Evolutionary conservation across 2,797 vertebrate genomes (phyloP), one percentile per base, ranked within the genome.

Genomic region (Ispidina lecontei): DNA sequence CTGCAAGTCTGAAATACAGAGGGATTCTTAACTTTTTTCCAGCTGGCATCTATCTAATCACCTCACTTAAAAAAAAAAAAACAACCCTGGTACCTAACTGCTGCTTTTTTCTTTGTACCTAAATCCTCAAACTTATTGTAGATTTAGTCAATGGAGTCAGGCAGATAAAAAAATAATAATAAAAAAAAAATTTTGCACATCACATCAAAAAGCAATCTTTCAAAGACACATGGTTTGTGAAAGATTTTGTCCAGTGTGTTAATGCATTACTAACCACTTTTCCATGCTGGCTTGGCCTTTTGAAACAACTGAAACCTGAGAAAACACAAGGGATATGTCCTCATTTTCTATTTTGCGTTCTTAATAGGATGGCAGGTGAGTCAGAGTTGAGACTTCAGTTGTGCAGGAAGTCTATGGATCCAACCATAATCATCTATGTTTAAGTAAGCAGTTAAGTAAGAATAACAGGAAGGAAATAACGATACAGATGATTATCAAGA

Each of bases 261-360:
- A 87, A 52, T 55, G 35, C 58, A 54, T 69, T 85, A 21, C 90
- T 93, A 95, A 96, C 75, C 81, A 85, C 35, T 91, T 90, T 90
- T 94, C 89, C 88, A 73, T 90, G 55, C 90, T 91, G 84, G 44
- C 51, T 89, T 37, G 46, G 75, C 43, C 80, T 83, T 84, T 94
- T 86, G 84, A 96, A 96, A 93, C 84, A 93, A 87, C 9, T 89
- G 90, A 81, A 95, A 95, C 35, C 35, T 43, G 29, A 96, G 94
- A 93, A 93, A 94, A 93, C 90, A 80, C 81, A 70, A 1, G 78
- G 59, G 94, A 87, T 63, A 94, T 43, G 63, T 87, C 78, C 78
- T 89, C 51, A 77, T 91, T 91, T 91, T 94, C 93, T 94, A 72
- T 90, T 93, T 56, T 65, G 72, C 65, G 80, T 94, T 89, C 84